Conservation (phyloP, 2,797 vertebrate species). For the Microcaecilia unicolor region DNA sequence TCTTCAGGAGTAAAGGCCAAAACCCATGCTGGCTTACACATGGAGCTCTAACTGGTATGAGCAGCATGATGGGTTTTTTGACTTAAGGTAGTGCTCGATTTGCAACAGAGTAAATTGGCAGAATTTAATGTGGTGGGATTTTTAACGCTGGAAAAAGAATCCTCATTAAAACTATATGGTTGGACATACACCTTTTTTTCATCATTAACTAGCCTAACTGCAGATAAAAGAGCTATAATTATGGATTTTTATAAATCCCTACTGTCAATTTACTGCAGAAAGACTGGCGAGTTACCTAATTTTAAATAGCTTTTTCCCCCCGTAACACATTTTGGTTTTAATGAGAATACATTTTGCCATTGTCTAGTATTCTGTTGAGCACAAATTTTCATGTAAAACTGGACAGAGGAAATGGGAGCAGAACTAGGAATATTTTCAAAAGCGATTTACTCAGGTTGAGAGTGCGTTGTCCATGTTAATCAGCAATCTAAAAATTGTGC, state of each 20-base stretch:
- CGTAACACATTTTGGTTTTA: conserved; percentile 79
- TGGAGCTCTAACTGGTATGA: conserved; percentile 86
- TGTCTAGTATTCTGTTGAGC: conserved; percentile 49
- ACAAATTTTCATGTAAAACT: conserved; percentile 53
- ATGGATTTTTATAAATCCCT: conserved; percentile 88
- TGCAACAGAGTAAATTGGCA: conserved; percentile 89
- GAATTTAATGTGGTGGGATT: conserved; percentile 96
- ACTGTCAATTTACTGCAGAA: conserved; percentile 95
- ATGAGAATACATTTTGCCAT: conserved; percentile 76
- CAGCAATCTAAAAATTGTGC: no score
- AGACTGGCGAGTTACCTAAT: conserved; percentile 72
- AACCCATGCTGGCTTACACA: conserved; percentile 83
- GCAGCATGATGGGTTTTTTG: conserved; percentile 73
- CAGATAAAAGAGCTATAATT: conserved; percentile 94
- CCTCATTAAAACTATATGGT: conserved; percentile 91
- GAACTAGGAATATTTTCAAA: no score
- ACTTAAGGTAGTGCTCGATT: conserved; percentile 81
- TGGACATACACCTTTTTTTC: conserved; percentile 75
- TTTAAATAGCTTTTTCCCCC: conserved; percentile 69
- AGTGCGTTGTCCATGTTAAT: no score
- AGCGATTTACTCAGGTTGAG: no score
- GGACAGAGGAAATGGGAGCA: no score
- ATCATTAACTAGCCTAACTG: conserved; percentile 86
- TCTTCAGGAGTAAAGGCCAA: conserved; percentile 77
- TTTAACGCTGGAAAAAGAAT: conserved; percentile 88